A percentile compares a stretch with the other conserved stretches of the same genome.
Conservation (phyloP, 2,113 vertebrate genomes). For the Phrynosoma blainvillii region DNA sequence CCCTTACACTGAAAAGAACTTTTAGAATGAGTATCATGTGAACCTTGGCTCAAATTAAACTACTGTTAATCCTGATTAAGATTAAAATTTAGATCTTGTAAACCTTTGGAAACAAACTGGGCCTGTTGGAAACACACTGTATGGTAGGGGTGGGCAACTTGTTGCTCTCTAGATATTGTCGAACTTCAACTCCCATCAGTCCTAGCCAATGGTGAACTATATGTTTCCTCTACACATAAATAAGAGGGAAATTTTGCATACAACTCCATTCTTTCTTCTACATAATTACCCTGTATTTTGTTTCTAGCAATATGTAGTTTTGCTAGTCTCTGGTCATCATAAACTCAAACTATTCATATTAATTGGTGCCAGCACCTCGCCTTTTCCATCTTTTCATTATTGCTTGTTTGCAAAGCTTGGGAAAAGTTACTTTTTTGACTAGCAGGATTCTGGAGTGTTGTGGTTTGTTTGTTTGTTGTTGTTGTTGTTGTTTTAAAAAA, state of each 20-base stretch:
- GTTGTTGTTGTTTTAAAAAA: too few relatives aligned
- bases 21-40: background rate
- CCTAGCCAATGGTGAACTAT: too few relatives aligned
- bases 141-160: too few relatives aligned
- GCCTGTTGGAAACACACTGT: too few relatives aligned
- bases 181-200: too few relatives aligned
- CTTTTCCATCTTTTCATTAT: background rate
- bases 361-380: background rate
- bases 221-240: background rate
- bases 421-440: background rate
- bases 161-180: too few relatives aligned
- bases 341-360: background rate
- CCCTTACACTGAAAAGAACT: background rate
- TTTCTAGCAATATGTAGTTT: background rate
- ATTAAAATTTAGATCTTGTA: too few relatives aligned
- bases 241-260: background rate
- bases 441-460: background rate
- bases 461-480: too few relatives aligned
- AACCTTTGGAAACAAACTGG: background rate
- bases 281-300: background rate
- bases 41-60: background rate
- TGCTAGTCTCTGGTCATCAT: background rate
- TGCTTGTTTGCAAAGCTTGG: too few relatives aligned
- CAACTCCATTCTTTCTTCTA: background rate
- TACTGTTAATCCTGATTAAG: too few relatives aligned